Evolutionary conservation across 2,797 vertebrate species (phyloP), one percentile per base, ranked within the genome.

Genomic region (Sebastes minor): DNA sequence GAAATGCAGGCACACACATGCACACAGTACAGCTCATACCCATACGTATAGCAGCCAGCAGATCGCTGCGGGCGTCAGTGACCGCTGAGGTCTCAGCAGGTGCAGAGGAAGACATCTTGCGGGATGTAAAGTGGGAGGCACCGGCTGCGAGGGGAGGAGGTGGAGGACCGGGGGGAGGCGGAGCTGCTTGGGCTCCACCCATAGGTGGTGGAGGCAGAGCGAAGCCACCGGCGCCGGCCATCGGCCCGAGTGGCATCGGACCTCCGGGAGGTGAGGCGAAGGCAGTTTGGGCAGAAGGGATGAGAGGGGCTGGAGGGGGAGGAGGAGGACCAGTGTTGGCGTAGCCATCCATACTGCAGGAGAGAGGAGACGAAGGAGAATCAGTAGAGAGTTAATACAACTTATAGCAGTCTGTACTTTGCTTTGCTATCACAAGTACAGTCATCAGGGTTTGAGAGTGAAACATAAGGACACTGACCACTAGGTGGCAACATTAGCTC

Each of bases 21-120:
- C 42, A 53, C 42, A 78, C 63, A 14, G 12, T 23, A 9, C 16
- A 23, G 13, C 1, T 76, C 91, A 94, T 89, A 99, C 99, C 99
- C 98, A 99, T 99, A 20, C 98, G 97, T 82, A 99, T 99, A 76
- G 99, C 98, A 79, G 99, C 97, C 28, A 99, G 96, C 38, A 99
- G 97, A 86, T 99, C 99, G 0, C 98, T 99, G 81, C 98, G 97
- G 5, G 98, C 97, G 7, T 99, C 99, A 0, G 92, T 98, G 72
- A 95, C 80, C 0, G 95, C 95, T 0, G 95, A 81, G 8, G 77
- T 89, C 90, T 99, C 97, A 4, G 95, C 95, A 88, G 97, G 92
- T 1, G 94, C 95, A 66, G 96, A 95, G 65, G 97, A 95, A 74
- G 97, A 94, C 5, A 97, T 96, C 86, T 97, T 97, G 87, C 90